Evolutionary conservation across 2,797 vertebrate species (phyloP), one percentile per base, ranked within the genome.

Genomic region (Clarias pachynema): DNA sequence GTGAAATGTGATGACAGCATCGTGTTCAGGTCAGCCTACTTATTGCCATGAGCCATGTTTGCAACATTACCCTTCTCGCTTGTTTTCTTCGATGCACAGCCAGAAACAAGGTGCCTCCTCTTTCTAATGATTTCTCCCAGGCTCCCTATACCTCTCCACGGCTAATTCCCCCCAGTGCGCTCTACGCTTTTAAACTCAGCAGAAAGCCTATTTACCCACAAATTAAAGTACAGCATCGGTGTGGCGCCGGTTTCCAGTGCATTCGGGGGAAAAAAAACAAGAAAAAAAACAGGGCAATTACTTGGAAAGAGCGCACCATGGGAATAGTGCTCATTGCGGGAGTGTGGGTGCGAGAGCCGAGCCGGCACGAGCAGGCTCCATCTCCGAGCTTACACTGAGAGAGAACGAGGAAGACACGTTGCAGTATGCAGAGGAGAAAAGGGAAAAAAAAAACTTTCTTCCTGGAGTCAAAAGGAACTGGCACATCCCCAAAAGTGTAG

Each of bases 131-230:
- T 92, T 92, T 82, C 87, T 92, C 89, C 84, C 70, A 87, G 88
- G 75, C 79, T 91, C 84, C 56, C 77, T 86, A 79, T 86, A 84
- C 90, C 91, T 89, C 90, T 90, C 89, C 82, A 86, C 89, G 87
- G 89, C 83, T 89, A 82, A 89, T 87, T 90, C 90, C 90, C 62
- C 91, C 91, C 85, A 89, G 89, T 16, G 88, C 84, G 89, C 81
- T 79, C 87, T 37, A 75, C 44, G 91, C 91, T 90, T 93, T 93
- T 92, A 93, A 93, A 93, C 92, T 93, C 91, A 91, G 92, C 92
- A 91, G 91, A 93, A 94, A 92, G 91, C 89, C 87, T 92, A 91
- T 94, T 94, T 93, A 93, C 91, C 88, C 83, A 44, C 90, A 93
- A 93, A 93, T 93, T 91, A 92, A 94, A 92, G 91, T 87, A 63